phyloP scores from a whole-genome alignment of 2,113 vertebrate genomes.

The Rhodinocichla rosea region DNA sequence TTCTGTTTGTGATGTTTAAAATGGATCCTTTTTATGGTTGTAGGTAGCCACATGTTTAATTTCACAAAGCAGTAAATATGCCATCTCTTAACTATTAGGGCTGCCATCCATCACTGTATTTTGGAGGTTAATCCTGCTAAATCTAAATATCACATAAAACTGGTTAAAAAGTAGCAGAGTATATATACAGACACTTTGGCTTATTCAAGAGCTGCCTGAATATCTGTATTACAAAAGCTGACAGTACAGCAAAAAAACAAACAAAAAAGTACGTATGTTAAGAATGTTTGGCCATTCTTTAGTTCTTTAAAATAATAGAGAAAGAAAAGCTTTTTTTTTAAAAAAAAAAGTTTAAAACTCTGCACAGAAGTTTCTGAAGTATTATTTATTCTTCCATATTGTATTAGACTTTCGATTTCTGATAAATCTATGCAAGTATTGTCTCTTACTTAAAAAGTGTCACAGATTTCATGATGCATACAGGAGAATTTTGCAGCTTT shows the following conservation, averaged over 20 bases:
- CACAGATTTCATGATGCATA: neutral
- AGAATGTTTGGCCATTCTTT: neutral
- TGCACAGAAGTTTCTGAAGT: neutral
- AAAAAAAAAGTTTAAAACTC: neutral
- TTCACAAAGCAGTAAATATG: neutral
- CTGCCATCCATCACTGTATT: neutral
- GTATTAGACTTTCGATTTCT: neutral
- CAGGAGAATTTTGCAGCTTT: neutral
- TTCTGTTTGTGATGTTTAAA: neutral
- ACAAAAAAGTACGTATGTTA: neutral
- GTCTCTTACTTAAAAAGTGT: neutral
- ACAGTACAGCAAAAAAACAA: neutral
- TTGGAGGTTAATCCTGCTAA: neutral
- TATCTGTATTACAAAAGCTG: neutral
- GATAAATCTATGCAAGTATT: neutral
- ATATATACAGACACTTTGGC: neutral
- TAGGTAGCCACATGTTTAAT: neutral
- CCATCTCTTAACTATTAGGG: neutral
- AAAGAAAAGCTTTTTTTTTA: neutral
- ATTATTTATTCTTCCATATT: neutral
- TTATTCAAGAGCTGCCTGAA: neutral
- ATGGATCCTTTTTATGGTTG: accelerated
- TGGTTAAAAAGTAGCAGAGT: neutral
- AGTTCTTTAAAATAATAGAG: neutral
- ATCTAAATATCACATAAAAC: neutral